These are phyloP conservation scores for Alouatta palliata DNA, from an alignment of 2,113 vertebrate genomes.

Conservation along the genomic window DNA sequence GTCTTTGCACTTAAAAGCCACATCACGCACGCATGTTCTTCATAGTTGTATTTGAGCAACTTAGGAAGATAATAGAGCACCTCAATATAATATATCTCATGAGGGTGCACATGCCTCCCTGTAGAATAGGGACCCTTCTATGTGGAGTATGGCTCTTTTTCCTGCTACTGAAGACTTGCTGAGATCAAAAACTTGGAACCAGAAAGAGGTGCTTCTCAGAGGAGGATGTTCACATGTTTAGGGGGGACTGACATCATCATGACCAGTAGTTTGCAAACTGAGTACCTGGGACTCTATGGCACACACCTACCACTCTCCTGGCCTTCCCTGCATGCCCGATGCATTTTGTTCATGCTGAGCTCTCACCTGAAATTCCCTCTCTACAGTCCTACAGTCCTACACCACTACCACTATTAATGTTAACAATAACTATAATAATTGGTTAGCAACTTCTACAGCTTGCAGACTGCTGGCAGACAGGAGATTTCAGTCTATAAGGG, in stretches of 20 bases:
- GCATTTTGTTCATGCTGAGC: not conserved
- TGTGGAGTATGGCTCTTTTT: not conserved
- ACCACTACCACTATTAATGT: not conserved
- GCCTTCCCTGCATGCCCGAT: not conserved
- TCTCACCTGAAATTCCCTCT: not conserved
- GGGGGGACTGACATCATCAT: not conserved
- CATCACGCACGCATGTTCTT: not conserved
- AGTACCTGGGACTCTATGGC: not conserved
- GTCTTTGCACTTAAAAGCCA: constrained; percentile 26
- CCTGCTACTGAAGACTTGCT: not conserved
- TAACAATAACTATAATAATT: not conserved
- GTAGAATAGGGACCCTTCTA: not conserved
- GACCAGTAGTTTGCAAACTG: not conserved
- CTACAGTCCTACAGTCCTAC: not conserved
- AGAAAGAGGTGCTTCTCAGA: not conserved
- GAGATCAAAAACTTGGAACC: not conserved
- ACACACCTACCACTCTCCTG: not conserved
- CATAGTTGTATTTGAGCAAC: not conserved
- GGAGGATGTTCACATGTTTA: not conserved
- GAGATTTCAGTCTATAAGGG: not conserved
- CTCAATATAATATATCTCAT: not conserved
- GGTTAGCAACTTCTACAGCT: not conserved
- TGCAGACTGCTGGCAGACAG: not conserved
- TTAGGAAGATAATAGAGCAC: not conserved
- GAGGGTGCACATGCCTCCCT: not conserved